phyloP scores from a whole-genome alignment of 1,140 invertebrate species.

The Polypedilum pembai region DNA sequence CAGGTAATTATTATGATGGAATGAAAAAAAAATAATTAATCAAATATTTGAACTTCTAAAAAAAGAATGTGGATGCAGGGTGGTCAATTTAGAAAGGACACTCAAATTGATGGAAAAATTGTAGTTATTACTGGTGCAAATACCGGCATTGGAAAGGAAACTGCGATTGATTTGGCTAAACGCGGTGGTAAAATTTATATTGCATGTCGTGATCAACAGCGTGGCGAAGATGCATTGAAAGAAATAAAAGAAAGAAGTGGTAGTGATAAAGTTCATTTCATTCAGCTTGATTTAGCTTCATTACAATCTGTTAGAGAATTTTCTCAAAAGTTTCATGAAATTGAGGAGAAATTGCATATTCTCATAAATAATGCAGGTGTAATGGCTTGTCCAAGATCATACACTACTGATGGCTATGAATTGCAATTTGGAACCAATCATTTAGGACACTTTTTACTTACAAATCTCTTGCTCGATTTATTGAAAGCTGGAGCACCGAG shows the following conservation, averaged over 20 bases:
- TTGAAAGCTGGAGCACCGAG: constrained; percentile 56
- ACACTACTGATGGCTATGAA: constrained; percentile 47
- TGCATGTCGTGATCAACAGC: no score
- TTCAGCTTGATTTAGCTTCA: constrained; percentile 68
- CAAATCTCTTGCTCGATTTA: constrained; percentile 53
- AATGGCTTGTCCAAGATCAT: constrained; percentile 34
- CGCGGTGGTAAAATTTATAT: no score
- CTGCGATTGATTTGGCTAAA: no score
- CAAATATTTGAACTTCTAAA: no score
- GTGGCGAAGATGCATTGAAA: constrained; percentile 59
- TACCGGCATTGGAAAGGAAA: no score
- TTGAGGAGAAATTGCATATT: constrained; percentile 32
- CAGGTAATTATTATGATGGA: not conserved
- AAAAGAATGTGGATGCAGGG: constrained; percentile 37
- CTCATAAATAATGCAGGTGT: constrained; percentile 36
- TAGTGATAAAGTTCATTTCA: constrained; percentile 69
- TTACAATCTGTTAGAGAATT: constrained; percentile 63
- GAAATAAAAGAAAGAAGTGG: constrained; percentile 62
- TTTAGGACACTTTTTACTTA: constrained; percentile 60
- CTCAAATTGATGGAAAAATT: constrained; percentile 42
- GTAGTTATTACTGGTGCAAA: constrained; percentile 43
- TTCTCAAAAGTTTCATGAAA: constrained; percentile 34
- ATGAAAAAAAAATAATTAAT: no score
- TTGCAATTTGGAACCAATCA: constrained; percentile 48
- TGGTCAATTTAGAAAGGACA: constrained; percentile 37